A percentile compares a stretch with the other conserved stretches of the same genome.
These are phyloP conservation scores for Pteropus rufus DNA, from an alignment of 2,797 vertebrate genomes.

Conservation along the genomic window DNA sequence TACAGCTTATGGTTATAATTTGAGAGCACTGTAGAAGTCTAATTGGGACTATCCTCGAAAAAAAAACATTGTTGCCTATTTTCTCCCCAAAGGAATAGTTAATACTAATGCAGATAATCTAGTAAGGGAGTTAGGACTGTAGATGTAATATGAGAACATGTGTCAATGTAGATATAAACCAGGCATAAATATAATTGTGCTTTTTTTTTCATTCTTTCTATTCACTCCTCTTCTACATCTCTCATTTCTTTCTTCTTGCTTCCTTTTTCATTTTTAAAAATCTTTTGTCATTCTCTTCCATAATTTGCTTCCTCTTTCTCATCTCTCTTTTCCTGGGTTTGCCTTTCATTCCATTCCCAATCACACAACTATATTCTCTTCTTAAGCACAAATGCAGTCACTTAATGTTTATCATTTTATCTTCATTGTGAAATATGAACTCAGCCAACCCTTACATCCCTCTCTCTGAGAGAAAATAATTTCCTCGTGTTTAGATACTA, in stretches of 20 bases:
- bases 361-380: neutral
- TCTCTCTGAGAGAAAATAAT: neutral
- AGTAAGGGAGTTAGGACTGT: neutral
- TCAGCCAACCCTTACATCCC: neutral
- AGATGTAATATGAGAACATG: neutral
- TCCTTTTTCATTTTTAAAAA: neutral
- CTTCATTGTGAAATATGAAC: neutral
- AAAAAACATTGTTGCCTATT: neutral
- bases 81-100: neutral
- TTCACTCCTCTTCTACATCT: neutral
- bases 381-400: neutral
- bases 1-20: neutral
- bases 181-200: neutral
- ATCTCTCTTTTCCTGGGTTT: neutral
- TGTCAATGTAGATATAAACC: neutral
- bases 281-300: neutral
- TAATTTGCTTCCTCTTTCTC: neutral
- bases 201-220: neutral
- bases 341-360: neutral
- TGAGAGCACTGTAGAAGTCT: slow-evolving; percentile 18
- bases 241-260: neutral
- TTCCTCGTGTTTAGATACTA: neutral
- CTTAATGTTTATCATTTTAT: neutral
- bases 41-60: neutral
- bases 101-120: neutral